Percentiles rank a stretch among this genome's conserved stretches.
Conservation (phyloP, 1,140 invertebrate species). For the Brachionus rubens region DNA sequence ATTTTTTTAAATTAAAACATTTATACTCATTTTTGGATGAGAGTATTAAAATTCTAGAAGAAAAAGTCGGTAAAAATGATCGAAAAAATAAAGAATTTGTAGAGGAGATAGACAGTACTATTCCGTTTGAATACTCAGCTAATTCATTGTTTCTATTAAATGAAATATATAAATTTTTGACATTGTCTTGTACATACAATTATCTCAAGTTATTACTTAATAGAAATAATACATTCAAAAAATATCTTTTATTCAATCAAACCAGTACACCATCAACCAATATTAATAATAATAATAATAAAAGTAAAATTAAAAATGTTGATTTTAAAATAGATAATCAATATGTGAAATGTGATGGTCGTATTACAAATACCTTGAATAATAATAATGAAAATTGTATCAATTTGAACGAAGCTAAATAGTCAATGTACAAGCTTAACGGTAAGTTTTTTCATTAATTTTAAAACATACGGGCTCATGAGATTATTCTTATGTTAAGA, state of each 20-base stretch:
- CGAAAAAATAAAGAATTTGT: background rate
- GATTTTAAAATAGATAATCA: conserved; percentile 6
- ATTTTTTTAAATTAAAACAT: conserved; percentile 36
- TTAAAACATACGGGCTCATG: no score
- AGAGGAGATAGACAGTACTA: no score
- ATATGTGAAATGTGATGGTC: background rate
- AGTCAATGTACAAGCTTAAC: background rate
- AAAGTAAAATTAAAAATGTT: background rate
- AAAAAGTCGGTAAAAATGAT: background rate
- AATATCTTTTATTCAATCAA: conserved; percentile 17
- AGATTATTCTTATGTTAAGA: no score
- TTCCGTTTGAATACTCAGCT: background rate
- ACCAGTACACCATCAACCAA: background rate
- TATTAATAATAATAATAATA: no score
- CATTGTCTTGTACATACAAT: background rate
- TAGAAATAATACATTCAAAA: conserved; percentile 5
- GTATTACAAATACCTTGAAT: background rate
- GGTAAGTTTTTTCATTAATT: background rate
- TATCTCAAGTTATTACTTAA: background rate
- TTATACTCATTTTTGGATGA: background rate
- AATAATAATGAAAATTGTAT: background rate
- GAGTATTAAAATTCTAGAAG: background rate
- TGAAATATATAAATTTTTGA: background rate
- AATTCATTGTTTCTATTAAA: conserved; percentile 4
- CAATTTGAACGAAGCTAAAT: background rate